phyloP scores from a whole-genome alignment of 1,140 invertebrate species.

The Philopotamus ludificatus region DNA sequence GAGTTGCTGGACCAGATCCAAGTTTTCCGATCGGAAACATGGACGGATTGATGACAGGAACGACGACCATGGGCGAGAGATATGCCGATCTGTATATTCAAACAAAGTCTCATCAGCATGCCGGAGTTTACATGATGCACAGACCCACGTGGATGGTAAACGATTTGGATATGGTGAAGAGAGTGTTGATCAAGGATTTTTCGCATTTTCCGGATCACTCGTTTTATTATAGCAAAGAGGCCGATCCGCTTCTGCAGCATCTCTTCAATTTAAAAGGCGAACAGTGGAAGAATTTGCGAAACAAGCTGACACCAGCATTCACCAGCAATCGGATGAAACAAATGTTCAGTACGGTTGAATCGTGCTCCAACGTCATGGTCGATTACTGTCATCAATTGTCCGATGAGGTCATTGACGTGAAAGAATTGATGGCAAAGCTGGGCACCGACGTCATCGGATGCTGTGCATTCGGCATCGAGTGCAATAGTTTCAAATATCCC shows the following conservation, averaged over 20 bases:
- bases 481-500: constrained; percentile 57
- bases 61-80: constrained; percentile 45
- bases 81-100: constrained; percentile 47
- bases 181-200: constrained; percentile 62
- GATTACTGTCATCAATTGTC: constrained; percentile 8
- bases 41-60: constrained; percentile 46
- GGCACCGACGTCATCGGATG: constrained; percentile 65
- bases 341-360: constrained; percentile 47
- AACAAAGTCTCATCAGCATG: constrained; percentile 48
- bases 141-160: constrained; percentile 51
- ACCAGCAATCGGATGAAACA: constrained; percentile 54
- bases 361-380: constrained; percentile 21
- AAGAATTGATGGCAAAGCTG: constrained; percentile 45
- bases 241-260: constrained; percentile 55
- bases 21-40: constrained; percentile 52
- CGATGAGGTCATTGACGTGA: neutral
- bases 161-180: constrained; percentile 46
- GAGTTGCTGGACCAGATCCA: constrained; percentile 20
- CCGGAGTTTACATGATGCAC: constrained; percentile 47
- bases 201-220: constrained; percentile 49
- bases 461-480: constrained; percentile 63
- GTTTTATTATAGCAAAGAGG: constrained; percentile 51
- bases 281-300: constrained; percentile 56
- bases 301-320: constrained; percentile 57
- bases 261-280: constrained; percentile 55